A percentile compares a stretch with the other conserved stretches of the same genome.
Conservation (phyloP, 1,140 invertebrate species). For the Sipha flava region DNA sequence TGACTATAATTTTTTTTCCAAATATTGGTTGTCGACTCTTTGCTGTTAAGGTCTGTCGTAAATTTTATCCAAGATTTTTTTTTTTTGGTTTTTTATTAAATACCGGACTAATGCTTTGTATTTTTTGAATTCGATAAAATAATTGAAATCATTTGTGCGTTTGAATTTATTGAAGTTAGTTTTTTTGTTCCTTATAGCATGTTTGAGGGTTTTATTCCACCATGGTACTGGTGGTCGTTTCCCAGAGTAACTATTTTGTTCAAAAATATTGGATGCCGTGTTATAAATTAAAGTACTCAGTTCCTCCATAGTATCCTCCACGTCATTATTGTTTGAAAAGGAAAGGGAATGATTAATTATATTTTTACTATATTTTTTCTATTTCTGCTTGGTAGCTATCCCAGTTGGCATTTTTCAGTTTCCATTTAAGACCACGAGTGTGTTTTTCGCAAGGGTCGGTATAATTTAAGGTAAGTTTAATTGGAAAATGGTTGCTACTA, state of each 20-base stretch:
- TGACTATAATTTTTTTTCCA: no score
- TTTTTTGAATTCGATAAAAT: no score
- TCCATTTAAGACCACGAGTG: not conserved
- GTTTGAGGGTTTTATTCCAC: not conserved
- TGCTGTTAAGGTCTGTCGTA: not conserved
- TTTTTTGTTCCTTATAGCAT: not conserved
- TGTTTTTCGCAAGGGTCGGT: not conserved
- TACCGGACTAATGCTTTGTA: no score
- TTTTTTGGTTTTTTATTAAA: no score
- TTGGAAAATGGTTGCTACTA: no score
- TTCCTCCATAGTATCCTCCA: no score
- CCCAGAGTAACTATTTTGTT: not conserved
- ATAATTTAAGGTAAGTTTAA: not conserved
- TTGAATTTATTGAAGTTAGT: not conserved
- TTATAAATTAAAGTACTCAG: no score
- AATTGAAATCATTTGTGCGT: not conserved
- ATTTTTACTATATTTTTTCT: not conserved
- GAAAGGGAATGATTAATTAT: no score
- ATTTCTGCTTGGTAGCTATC: no score
- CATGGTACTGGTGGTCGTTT: not conserved
- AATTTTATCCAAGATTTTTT: not conserved
- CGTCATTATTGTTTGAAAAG: no score
- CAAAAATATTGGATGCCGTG: no score
- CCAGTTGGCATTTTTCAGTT: not conserved
- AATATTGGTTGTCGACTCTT: not conserved